phyloP scores from a whole-genome alignment of 2,797 vertebrate genomes.

The Artibeus jamaicensis region DNA sequence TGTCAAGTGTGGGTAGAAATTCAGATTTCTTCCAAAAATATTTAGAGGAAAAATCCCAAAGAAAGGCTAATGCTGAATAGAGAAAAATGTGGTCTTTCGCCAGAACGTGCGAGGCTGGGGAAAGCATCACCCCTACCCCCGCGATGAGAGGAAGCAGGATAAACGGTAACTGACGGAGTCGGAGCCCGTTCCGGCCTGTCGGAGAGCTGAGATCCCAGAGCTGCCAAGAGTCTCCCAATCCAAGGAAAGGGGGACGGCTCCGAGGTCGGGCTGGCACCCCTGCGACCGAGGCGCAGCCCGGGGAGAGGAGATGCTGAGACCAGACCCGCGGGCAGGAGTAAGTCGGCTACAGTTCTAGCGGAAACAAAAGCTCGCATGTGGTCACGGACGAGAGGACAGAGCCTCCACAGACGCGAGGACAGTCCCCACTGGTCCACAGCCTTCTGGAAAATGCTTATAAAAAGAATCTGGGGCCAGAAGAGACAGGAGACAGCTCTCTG shows the following conservation, averaged over 20 bases:
- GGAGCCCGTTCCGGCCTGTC: not conserved
- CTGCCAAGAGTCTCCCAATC: not conserved
- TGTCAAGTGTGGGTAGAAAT: not conserved
- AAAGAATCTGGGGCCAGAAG: not conserved
- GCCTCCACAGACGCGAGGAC: not conserved
- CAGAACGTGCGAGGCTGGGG: not conserved
- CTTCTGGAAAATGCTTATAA: not conserved
- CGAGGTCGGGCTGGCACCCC: rapidly evolving
- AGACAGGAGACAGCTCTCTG: not conserved
- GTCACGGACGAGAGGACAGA: not conserved
- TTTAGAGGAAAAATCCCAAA: not conserved
- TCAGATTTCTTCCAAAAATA: not conserved
- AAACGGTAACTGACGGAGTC: not conserved
- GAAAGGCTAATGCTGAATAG: not conserved
- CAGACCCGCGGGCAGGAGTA: not conserved
- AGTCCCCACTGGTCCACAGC: no score
- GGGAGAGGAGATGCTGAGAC: not conserved
- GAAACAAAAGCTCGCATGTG: rapidly evolving
- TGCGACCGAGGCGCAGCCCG: not conserved
- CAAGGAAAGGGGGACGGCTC: not conserved
- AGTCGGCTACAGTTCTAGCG: not conserved
- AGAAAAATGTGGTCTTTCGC: not conserved
- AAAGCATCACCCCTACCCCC: not conserved
- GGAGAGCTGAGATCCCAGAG: not conserved
- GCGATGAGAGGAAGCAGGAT: not conserved